Base-by-base conservation (phyloP, 2,113 vertebrate species). In the Ceyx cyanopectus region DNA sequence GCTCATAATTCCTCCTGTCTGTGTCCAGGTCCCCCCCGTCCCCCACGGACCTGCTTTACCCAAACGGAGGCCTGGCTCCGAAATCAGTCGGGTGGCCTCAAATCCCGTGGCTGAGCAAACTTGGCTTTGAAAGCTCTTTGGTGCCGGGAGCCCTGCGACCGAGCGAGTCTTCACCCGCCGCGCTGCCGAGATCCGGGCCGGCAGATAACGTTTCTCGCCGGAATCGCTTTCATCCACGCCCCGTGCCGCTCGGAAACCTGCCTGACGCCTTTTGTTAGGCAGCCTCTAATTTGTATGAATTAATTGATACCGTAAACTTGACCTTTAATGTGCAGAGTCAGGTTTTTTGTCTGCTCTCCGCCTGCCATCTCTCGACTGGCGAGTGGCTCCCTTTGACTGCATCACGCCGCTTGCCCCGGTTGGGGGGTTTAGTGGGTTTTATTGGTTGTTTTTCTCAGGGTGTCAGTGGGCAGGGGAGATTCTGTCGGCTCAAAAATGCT, bases 221-320 rank as follows among this genome's bases (percentile, higher is more conserved):
- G 87, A 23, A 40, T 46, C 0, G 0, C 62, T 85, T 48, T n/a
- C 5, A 62, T 34, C 0, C 1, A 27, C 8, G 2, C 1, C 9
- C 45, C 30, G 2, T 1, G 27, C 10, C 1, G 11, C 50, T 85
- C 2, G 0, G 37, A 40, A 81, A 73, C 45, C 46, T 78, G 82
- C 74, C 4, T 0, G 11, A 6, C 1, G 0, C 0, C 81, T 81
- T 84, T 62, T 75, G 41, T 51, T 24, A 22, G 69, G 65, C 77
- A 87, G 1, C 16, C 0, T 15, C 68, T 84, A 45, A 37, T 87
- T 85, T 57, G 70, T 84, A 18, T 32, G 23, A 76, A 79, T 92
- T 83, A 61, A 85, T 53, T 81, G 92, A 57, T 81, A 22, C 53
- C 26, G 53, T 72, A 85, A 89, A 84, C 78, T 51, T 87, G 61